Percentiles rank a stretch among this genome's conserved stretches.
Evolutionary conservation across 2,797 vertebrate genomes (phyloP).

Genomic region (Rhinella marina): DNA sequence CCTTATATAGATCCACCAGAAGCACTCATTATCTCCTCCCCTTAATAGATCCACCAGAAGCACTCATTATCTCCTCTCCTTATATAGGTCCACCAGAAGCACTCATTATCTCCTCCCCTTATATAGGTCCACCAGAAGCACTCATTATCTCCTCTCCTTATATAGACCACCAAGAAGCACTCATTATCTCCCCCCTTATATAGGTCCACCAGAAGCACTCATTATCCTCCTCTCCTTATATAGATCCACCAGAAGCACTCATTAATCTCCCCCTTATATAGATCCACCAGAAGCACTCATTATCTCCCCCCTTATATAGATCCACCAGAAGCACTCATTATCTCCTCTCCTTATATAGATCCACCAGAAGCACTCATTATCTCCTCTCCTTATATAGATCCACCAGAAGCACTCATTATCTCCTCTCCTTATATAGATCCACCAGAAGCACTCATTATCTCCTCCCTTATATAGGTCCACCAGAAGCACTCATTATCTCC

Average conservation of each 20-base stretch:
- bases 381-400: not conserved
- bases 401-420: too few species aligned
- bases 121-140: not conserved
- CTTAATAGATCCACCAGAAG: not conserved
- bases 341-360: not conserved
- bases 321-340: not conserved
- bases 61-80: not conserved
- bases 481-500: too few species aligned
- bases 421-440: not conserved
- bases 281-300: too few species aligned
- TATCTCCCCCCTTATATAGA: not conserved
- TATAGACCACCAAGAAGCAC: not conserved
- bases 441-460: not conserved
- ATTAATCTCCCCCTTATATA: too few species aligned
- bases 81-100: not conserved
- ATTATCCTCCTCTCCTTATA: not conserved
- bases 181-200: not conserved
- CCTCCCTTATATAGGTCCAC: too few species aligned
- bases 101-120: not conserved
- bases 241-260: not conserved
- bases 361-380: not conserved
- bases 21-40: not conserved
- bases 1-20: not conserved
- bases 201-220: not conserved
- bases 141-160: not conserved